Evolutionary conservation across 2,113 vertebrate genomes (phyloP).

Genomic region (Nannobrachium achirus): DNA sequence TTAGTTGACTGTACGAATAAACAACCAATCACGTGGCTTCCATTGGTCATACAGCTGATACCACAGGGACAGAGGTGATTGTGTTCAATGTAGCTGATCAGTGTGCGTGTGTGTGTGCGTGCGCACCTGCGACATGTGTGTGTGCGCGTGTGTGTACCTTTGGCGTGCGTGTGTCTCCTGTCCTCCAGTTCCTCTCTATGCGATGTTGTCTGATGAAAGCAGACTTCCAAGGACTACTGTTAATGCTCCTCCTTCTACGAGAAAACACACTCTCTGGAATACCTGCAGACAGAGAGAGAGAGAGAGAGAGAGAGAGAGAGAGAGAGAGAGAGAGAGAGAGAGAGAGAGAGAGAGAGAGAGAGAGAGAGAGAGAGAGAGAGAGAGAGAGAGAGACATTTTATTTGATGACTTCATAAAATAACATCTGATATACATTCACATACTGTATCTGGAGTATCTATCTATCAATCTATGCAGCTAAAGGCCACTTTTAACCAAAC

Average conservation of each 20-base stretch:
- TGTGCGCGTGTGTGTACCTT: slow-evolving; percentile 78
- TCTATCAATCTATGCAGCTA: no score
- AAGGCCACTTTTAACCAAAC: no score
- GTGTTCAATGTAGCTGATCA: neutral
- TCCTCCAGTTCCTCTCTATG: slow-evolving; percentile 96
- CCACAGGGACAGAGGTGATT: no score
- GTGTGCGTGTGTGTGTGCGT: slow-evolving; percentile 13
- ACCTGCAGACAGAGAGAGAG: slow-evolving; percentile 67
- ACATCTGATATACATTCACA: no score
- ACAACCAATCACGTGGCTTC: no score
- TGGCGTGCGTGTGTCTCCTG: slow-evolving; percentile 89
- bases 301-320: neutral
- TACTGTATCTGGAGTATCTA: no score
- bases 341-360: slow-evolving; percentile 5
- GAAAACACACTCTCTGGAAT: slow-evolving; percentile 88
- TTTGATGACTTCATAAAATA: no score
- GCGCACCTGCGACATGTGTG: no score
- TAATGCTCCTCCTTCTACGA: slow-evolving; percentile 87
- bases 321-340: slow-evolving; percentile 2
- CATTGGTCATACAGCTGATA: no score
- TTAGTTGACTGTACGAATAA: no score
- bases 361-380: neutral
- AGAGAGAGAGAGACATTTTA: neutral
- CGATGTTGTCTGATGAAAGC: slow-evolving; percentile 93
- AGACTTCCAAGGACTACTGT: slow-evolving; percentile 94